phyloP scores from a whole-genome alignment of 1,140 invertebrate species.

The Camponotus floridanus region DNA sequence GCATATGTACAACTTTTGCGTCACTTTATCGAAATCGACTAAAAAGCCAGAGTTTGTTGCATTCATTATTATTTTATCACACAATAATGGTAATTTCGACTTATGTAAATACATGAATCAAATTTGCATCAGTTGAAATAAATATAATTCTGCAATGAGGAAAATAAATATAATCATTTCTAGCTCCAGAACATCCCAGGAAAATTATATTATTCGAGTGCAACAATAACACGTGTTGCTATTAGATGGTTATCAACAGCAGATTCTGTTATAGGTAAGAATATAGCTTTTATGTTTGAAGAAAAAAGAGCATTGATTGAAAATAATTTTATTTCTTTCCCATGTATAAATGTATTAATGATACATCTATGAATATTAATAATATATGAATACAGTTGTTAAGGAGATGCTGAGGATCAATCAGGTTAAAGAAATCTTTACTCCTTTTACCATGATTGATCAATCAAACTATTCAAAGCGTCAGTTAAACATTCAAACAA shows the following conservation, averaged over 20 bases:
- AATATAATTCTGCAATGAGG: too few relatives aligned
- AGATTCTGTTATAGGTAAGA: conserved; percentile 60
- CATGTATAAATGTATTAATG: conserved; percentile 22
- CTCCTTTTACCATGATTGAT: too few relatives aligned
- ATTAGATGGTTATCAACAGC: conserved; percentile 56
- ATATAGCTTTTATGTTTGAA: background rate
- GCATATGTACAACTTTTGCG: background rate
- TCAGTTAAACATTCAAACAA: too few relatives aligned
- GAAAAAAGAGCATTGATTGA: background rate
- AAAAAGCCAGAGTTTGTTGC: too few relatives aligned
- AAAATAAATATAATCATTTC: background rate
- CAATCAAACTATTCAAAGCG: too few relatives aligned
- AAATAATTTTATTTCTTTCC: conserved; percentile 31
- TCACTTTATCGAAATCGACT: background rate
- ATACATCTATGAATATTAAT: background rate
- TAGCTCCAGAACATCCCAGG: conserved; percentile 57
- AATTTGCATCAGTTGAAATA: too few relatives aligned
- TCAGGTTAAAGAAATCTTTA: too few relatives aligned
- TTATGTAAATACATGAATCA: too few relatives aligned
- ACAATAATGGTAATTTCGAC: conserved; percentile 39
- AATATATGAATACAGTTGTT: too few relatives aligned
- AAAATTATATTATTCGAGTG: conserved; percentile 43
- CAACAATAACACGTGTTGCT: background rate
- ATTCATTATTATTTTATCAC: background rate
- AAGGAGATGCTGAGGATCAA: too few relatives aligned